Evolutionary conservation across 1,140 invertebrate genomes (phyloP), one percentile per base, ranked within the genome.

Genomic region (Leptinotarsa texana): DNA sequence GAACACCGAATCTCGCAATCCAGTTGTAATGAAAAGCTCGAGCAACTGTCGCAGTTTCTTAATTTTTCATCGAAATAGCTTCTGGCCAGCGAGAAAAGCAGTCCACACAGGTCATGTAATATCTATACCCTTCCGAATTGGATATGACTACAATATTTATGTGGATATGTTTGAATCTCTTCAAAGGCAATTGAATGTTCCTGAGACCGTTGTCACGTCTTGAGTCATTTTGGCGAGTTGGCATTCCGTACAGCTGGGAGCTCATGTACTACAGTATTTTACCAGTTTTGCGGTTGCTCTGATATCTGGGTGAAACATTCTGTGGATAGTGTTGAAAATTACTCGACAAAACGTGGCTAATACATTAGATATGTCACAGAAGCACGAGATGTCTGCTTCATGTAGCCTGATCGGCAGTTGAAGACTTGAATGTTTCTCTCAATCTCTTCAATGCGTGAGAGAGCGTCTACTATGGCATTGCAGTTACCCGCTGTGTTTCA

Each of bases 41-140:
- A 11, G 83, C 83, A 13, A 85, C 81, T 4, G 84, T 82, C 63
- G 84, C 82, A 18, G 85, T 82, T 13, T 81, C 73, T 47, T 63
- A 73, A 81, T 74, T 87, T 82, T 24, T 48, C 11, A 5, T 84
- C 63, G 86, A 84, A 21, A 84, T 74, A 3, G 80, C 83, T 82
- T 87, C 85, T 2, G 82, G 85, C 84, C 86, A 88, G 15, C 83
- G 63, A 13, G 85, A 85, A 74, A 82, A 88, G 18, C 84, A 73
- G 77, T 88, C 86, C 8, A 87, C 24, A 24, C 3, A 24, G 24
- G 24, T 24, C 24, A 24, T 3, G 24, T n/a, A 79, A 69, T 87
- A 87, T 15, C 51, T 42, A 47, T 63, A 82, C 5, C 81, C 83
- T 47, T 84, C 49, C 6, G 81, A 80, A 5, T 72, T 49, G n/a